phyloP scores from a whole-genome alignment of 1,140 invertebrate genomes.

The Sarcophaga bullata region DNA sequence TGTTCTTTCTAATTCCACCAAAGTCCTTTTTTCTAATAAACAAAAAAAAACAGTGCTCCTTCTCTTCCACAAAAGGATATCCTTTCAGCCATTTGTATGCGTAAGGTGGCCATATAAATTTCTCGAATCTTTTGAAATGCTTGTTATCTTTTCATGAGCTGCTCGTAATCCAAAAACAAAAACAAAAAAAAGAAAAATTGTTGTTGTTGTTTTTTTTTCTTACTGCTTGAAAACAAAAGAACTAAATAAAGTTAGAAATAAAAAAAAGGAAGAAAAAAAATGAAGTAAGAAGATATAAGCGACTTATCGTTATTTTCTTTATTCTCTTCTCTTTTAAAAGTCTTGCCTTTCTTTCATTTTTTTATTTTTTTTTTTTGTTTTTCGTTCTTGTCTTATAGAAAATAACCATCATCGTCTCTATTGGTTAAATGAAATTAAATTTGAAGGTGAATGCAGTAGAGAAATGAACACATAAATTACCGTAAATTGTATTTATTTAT shows the following conservation, averaged over 20 bases:
- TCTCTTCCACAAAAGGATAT: not conserved
- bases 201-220: not conserved
- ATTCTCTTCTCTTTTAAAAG: not conserved
- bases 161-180: slow-evolving; percentile 3
- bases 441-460: slow-evolving; percentile 32
- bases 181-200: not conserved
- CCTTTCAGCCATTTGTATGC: not conserved
- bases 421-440: slow-evolving; percentile 34
- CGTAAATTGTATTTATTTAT: slow-evolving; percentile 39
- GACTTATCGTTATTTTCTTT: not conserved
- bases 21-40: not conserved
- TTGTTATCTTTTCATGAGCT: slow-evolving; percentile 36
- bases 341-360: too few relatives aligned
- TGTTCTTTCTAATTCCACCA: too few relatives aligned
- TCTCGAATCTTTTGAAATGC: not conserved
- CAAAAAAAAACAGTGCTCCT: not conserved
- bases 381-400: not conserved
- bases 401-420: not conserved
- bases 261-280: not conserved
- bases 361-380: too few relatives aligned
- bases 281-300: too few relatives aligned
- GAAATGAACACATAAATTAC: slow-evolving; percentile 40
- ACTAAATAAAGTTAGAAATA: slow-evolving; percentile 18
- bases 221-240: slow-evolving; percentile 10
- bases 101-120: not conserved